A percentile compares a stretch with the other conserved stretches of the same genome.
phyloP scores from a whole-genome alignment of 2,888 invertebrate genomes.

The Steinernema scapterisci region DNA sequence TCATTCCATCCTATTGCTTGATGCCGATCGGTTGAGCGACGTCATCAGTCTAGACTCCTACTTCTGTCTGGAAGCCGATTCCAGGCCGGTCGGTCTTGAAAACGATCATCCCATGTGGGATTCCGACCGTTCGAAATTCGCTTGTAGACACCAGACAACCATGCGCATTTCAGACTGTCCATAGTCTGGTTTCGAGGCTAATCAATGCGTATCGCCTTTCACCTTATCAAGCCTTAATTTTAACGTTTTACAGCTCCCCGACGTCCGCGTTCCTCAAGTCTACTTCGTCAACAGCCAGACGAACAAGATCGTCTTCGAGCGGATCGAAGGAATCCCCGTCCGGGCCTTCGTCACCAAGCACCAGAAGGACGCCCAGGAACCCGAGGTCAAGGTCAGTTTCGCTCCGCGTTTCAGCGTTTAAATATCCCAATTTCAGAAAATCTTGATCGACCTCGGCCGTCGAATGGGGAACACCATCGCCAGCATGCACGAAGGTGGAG shows the following conservation, averaged over 20 bases:
- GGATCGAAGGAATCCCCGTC: conserved; percentile 69
- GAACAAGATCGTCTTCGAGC: conserved; percentile 62
- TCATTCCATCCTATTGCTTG: no score
- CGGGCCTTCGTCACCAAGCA: conserved; percentile 4
- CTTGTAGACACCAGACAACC: no score
- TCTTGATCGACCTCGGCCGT: conserved; percentile 43
- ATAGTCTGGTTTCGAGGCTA: no score
- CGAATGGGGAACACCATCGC: conserved; percentile 78
- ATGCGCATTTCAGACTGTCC: no score
- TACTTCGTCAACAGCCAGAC: conserved; percentile 57
- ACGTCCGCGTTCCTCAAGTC: conserved; percentile 49
- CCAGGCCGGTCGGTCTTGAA: no score
- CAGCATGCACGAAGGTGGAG: conserved; percentile 75
- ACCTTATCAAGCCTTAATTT: no score
- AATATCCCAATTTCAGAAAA: conserved; percentile 39
- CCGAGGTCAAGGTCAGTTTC: background rate
- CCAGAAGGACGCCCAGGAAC: background rate
- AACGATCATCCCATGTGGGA: no score
- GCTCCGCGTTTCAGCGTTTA: background rate
- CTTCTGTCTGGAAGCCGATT: no score
- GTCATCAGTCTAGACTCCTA: no score
- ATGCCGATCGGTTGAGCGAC: no score
- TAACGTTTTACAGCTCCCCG: background rate
- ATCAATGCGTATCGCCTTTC: no score
- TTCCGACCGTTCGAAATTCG: no score